Conservation (phyloP, 2,888 invertebrate species). For the Phaonia tiefii region DNA sequence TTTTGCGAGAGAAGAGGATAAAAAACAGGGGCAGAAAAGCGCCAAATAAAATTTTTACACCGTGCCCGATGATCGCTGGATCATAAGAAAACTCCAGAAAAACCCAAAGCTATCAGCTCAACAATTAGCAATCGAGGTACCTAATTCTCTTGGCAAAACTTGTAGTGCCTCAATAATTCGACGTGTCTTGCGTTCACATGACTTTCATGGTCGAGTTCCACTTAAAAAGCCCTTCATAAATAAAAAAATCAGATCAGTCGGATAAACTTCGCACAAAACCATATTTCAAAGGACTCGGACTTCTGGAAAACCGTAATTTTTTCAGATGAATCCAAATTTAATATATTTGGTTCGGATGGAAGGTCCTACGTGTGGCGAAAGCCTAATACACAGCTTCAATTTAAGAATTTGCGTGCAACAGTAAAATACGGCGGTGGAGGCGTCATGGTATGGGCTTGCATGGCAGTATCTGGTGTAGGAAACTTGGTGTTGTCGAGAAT, state of each 20-base stretch:
- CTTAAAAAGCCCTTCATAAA: slow-evolving; percentile 38
- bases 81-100: slow-evolving; percentile 59
- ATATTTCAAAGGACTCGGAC: slow-evolving; percentile 4
- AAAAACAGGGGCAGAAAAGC: slow-evolving; percentile 49
- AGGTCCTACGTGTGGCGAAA: slow-evolving; percentile 43
- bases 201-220: slow-evolving; percentile 52
- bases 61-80: slow-evolving; percentile 45
- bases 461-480: slow-evolving; percentile 51
- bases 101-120: slow-evolving; percentile 60
- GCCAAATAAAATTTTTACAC: slow-evolving; percentile 49
- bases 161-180: slow-evolving; percentile 54
- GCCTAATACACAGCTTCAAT: slow-evolving; percentile 38
- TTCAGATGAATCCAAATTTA: slow-evolving; percentile 45
- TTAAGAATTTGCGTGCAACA: slow-evolving; percentile 38
- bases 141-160: slow-evolving; percentile 32
- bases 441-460: slow-evolving; percentile 55
- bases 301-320: slow-evolving; percentile 56
- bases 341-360: slow-evolving; percentile 40
- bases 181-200: slow-evolving; percentile 38
- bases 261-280: slow-evolving; percentile 37
- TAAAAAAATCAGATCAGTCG: slow-evolving; percentile 20
- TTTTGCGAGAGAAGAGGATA: slow-evolving; percentile 48
- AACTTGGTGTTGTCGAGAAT: slow-evolving; percentile 33
- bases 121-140: slow-evolving; percentile 51
- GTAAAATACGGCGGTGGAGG: slow-evolving; percentile 51